Evolutionary conservation across 2,113 vertebrate genomes (phyloP).

Genomic region (Garra rufa): DNA sequence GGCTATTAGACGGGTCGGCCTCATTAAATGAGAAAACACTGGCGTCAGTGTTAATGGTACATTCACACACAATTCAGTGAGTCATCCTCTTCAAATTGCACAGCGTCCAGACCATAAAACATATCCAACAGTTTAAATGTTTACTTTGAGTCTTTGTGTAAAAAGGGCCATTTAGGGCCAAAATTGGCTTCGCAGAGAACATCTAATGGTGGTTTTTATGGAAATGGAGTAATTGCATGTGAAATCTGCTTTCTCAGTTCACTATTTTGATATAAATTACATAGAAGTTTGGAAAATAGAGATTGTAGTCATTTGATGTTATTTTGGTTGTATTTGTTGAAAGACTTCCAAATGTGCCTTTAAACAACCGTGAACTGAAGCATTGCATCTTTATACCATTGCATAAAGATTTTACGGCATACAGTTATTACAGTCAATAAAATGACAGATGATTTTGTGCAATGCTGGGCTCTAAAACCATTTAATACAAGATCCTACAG

Average conservation of each 20-base stretch:
- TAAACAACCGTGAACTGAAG: not conserved
- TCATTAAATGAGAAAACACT: constrained; percentile 12
- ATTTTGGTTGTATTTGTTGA: not conserved
- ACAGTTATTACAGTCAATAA: not conserved
- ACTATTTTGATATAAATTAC: constrained; percentile 51
- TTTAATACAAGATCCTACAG: not conserved
- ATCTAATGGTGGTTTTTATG: constrained; percentile 64
- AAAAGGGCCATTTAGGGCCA: constrained; percentile 61
- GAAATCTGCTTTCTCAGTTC: constrained; percentile 54
- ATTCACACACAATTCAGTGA: not conserved
- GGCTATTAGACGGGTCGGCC: constrained; percentile 5
- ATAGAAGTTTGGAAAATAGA: constrained; percentile 49
- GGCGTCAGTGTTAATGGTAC: not conserved
- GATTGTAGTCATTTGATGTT: constrained; percentile 23
- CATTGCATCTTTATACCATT: not conserved
- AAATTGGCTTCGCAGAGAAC: constrained; percentile 42
- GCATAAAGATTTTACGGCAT: not conserved
- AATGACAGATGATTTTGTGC: not conserved
- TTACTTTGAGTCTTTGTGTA: constrained; percentile 38
- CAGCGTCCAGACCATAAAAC: not conserved
- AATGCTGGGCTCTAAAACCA: not conserved
- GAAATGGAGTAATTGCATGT: constrained; percentile 60
- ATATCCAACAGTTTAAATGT: constrained; percentile 15
- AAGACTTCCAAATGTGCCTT: not conserved
- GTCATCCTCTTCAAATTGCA: constrained; percentile 22